phyloP scores from a whole-genome alignment of 2,797 vertebrate genomes.

The Diceros bicornis region DNA sequence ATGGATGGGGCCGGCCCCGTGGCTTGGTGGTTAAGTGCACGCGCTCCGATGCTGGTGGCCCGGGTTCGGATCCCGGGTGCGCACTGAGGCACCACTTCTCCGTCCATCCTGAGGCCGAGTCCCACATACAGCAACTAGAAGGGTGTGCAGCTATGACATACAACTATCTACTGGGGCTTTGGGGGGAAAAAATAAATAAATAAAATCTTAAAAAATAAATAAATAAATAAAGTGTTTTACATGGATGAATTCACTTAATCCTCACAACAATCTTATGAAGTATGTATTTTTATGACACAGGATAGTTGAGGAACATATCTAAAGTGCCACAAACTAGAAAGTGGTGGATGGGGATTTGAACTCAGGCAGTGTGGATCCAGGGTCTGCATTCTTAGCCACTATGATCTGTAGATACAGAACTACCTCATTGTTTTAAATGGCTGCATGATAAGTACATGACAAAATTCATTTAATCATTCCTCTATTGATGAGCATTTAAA shows the following conservation, averaged over 20 bases:
- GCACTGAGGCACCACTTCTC: too few relatives aligned
- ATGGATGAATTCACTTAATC: background rate
- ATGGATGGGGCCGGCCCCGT: too few relatives aligned
- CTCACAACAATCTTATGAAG: background rate
- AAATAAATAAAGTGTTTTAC: constrained; percentile 12
- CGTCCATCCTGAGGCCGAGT: too few relatives aligned
- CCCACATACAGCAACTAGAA: too few relatives aligned
- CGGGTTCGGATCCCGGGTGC: too few relatives aligned
- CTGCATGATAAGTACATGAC: background rate
- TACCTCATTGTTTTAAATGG: constrained; percentile 24
- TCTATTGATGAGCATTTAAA: background rate
- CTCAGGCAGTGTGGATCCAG: background rate
- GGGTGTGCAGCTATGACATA: too few relatives aligned
- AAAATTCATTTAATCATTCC: background rate
- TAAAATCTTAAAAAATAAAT: too few relatives aligned
- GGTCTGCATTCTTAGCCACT: constrained; percentile 14
- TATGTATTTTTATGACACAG: background rate
- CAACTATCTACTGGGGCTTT: too few relatives aligned
- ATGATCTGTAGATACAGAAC: background rate
- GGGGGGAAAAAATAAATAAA: too few relatives aligned
- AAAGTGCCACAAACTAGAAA: background rate
- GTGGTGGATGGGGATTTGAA: background rate
- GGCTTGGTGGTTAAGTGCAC: too few relatives aligned
- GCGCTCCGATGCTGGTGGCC: too few relatives aligned
- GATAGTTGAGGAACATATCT: background rate